Evolutionary conservation across 2,797 vertebrate genomes (phyloP).

Genomic region (Bryconaethiops microstoma): DNA sequence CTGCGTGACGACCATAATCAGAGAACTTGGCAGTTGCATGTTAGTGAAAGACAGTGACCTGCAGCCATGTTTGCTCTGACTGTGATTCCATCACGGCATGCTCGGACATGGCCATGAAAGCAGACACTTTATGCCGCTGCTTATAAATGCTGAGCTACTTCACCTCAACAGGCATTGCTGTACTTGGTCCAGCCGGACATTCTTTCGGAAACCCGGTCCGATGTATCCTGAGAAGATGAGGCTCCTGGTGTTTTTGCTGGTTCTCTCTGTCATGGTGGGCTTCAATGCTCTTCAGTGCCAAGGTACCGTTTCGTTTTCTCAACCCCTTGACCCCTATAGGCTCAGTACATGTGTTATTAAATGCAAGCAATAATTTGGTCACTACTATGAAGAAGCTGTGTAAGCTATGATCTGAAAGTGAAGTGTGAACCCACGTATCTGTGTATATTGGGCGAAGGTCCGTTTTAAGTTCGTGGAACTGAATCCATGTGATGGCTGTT

Average conservation of each 20-base stretch:
- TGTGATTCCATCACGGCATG: slow-evolving; percentile 36
- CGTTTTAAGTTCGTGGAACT: no score
- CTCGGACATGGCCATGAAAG: slow-evolving; percentile 13
- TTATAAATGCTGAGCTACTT: slow-evolving; percentile 44
- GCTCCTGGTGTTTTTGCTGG: slow-evolving; percentile 53
- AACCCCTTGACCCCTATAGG: neutral
- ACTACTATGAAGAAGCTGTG: neutral
- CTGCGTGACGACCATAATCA: slow-evolving; percentile 19
- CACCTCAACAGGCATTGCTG: neutral
- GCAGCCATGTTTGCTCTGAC: slow-evolving; percentile 18
- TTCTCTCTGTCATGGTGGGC: slow-evolving; percentile 49
- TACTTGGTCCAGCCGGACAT: neutral
- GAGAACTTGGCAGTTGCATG: slow-evolving; percentile 22
- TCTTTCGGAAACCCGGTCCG: neutral
- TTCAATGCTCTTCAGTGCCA: slow-evolving; percentile 55
- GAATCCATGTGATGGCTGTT: no score
- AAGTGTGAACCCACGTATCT: no score
- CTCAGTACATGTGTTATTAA: neutral
- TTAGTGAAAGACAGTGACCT: neutral
- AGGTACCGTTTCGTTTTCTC: slow-evolving; percentile 62
- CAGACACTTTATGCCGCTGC: slow-evolving; percentile 7
- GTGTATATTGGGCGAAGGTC: no score
- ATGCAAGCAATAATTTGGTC: neutral
- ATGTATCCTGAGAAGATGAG: slow-evolving; percentile 57
- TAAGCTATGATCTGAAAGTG: no score